A percentile compares a stretch with the other conserved stretches of the same genome.
Conservation (phyloP, 2,113 vertebrate genomes). For the Rhynchomys soricoides region DNA sequence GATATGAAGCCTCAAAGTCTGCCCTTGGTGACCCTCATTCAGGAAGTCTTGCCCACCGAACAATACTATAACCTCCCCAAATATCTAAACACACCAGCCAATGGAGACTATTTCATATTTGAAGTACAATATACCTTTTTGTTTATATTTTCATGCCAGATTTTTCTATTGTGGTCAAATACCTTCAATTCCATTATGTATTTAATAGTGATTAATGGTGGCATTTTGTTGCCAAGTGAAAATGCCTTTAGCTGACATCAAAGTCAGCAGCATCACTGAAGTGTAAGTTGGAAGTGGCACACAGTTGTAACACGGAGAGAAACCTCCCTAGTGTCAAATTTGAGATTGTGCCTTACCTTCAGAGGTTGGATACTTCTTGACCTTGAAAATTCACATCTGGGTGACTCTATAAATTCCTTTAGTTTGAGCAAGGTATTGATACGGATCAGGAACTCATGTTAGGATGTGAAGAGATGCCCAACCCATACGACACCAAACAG, state of each 20-base stretch:
- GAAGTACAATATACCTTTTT: not conserved
- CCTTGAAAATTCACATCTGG: not conserved
- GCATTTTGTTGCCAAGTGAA: constrained; percentile 17
- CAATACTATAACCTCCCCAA: not conserved
- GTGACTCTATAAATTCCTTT: not conserved
- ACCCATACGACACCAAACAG: not conserved
- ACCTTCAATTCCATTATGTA: not conserved
- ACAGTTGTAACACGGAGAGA: not conserved
- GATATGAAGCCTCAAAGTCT: not conserved
- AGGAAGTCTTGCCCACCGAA: not conserved
- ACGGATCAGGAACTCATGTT: not conserved
- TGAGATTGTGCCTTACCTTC: not conserved
- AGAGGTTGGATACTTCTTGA: not conserved
- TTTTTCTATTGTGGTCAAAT: not conserved
- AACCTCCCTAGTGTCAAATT: not conserved
- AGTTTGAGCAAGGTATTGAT: not conserved
- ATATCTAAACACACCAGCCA: not conserved
- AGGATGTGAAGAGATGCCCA: not conserved
- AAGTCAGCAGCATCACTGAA: not conserved
- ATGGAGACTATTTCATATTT: not conserved
- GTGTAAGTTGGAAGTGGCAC: not conserved
- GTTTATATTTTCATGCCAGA: not conserved
- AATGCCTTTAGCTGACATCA: not conserved
- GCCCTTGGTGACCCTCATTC: not conserved
- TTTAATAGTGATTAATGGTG: not conserved